Evolutionary conservation across 2,888 invertebrate genomes (phyloP).

Genomic region (Caradrina kadenii): DNA sequence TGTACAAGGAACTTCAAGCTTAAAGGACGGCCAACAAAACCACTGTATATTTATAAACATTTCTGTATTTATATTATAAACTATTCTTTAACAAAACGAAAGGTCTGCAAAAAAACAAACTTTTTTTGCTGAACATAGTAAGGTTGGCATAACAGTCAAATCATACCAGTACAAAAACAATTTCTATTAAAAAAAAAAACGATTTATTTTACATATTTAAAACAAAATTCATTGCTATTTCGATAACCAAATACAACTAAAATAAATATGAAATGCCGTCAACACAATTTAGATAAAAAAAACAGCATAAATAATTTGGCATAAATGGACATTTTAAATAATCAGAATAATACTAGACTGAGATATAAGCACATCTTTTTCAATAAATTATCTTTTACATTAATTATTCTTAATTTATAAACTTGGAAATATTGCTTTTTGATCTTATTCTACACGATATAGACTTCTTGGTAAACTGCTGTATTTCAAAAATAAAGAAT

Average conservation of each 20-base stretch:
- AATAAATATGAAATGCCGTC: slow-evolving; percentile 13
- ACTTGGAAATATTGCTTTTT: slow-evolving; percentile 64
- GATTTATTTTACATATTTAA: neutral
- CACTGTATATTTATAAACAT: slow-evolving; percentile 43
- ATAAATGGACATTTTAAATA: slow-evolving; percentile 32
- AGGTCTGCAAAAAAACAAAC: slow-evolving; percentile 14
- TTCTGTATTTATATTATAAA: slow-evolving; percentile 43
- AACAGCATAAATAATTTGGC: slow-evolving; percentile 45
- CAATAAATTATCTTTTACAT: slow-evolving; percentile 46
- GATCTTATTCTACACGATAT: slow-evolving; percentile 58
- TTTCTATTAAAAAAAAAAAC: neutral
- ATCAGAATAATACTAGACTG: slow-evolving; percentile 58
- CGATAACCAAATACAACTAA: slow-evolving; percentile 18
- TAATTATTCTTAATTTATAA: slow-evolving; percentile 58
- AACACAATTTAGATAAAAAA: slow-evolving; percentile 36
- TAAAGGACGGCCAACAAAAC: slow-evolving; percentile 71
- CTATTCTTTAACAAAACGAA: slow-evolving; percentile 35
- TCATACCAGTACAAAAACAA: neutral
- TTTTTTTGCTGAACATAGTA: slow-evolving; percentile 12
- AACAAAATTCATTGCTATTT: slow-evolving; percentile 19
- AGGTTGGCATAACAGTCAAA: neutral
- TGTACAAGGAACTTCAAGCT: slow-evolving; percentile 70
- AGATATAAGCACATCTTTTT: slow-evolving; percentile 45
- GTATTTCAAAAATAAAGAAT: slow-evolving; percentile 43
- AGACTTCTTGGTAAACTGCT: slow-evolving; percentile 49